Evolutionary conservation across 2,888 invertebrate species (phyloP), one percentile per base, ranked within the genome.

Genomic region (Hydrotaea diabolus): DNA sequence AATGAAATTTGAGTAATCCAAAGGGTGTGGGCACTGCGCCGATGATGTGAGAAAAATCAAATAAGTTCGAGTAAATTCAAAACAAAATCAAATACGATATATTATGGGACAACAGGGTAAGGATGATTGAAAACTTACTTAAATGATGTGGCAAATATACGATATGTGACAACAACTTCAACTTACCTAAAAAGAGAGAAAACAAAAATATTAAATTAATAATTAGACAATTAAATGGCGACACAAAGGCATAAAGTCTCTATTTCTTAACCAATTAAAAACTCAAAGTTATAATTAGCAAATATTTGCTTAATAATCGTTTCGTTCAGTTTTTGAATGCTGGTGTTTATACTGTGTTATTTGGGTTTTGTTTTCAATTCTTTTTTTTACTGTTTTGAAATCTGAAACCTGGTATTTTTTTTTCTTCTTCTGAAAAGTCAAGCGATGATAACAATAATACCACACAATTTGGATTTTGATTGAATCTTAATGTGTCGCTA

Each of bases 151-250:
- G 15, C 49, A 49, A 49, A 57, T 23, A n/a, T 17, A 7, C 15
- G 74, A 46, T 43, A 19, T 19, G 13, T 31, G 15, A 15, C 53
- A 17, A 36, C n/a, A 2, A 11, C 9, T 43, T 43, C 46, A 80
- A 86, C 86, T 86, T 86, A 86, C 86, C 86, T 86, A 73, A 69
- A 86, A 86, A 75, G 74, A 85, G 59, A 85, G 55, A 9, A 69
- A 43, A 75, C 49, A 73, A 21, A 53, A 79, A 77, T 15, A 19
- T 11, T 11, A 57, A 26, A 76, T 84, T 59, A 79, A 66, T 64
- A 55, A 64, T 55, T 23, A 15, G 59, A 59, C 26, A 59, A 23
- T 55, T 15, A 59, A 59, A 59, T 59, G 21, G 55, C 17, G 55
- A 21, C 23, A 21, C 26, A 59, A 59, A 59, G 26, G 9, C 59